Evolutionary conservation across 2,888 invertebrate genomes (phyloP).

Genomic region (Phragmatobia fuliginosa): DNA sequence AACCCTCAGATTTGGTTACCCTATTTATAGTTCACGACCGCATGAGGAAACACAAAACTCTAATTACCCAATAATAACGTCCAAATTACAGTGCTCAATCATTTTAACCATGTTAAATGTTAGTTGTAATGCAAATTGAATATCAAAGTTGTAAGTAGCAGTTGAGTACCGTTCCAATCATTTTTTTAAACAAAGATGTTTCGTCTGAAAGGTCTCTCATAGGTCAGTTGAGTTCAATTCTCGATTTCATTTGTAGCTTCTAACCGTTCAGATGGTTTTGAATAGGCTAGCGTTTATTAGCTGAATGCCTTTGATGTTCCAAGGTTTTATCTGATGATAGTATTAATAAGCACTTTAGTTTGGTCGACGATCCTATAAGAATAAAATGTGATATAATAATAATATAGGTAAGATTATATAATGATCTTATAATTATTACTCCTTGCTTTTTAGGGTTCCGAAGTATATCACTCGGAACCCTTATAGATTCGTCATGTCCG

Average conservation of each 20-base stretch:
- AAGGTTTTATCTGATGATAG: background rate
- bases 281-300: background rate
- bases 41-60: constrained; percentile 47
- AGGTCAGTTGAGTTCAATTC: constrained; percentile 1
- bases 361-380: rapidly evolving
- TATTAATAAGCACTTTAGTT: background rate
- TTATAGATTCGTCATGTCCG: too few relatives aligned
- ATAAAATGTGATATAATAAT: background rate
- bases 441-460: too few relatives aligned
- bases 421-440: too few relatives aligned
- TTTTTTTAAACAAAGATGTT: constrained; percentile 14
- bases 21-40: constrained; percentile 26
- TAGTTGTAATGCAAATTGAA: constrained; percentile 53
- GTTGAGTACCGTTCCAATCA: constrained; percentile 28
- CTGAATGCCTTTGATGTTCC: background rate
- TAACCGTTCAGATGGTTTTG: background rate
- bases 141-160: constrained; percentile 48
- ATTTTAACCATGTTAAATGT: constrained; percentile 51
- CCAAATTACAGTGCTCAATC: constrained; percentile 53
- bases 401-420: too few relatives aligned
- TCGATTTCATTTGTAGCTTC: background rate
- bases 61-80: constrained; percentile 51
- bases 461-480: too few relatives aligned
- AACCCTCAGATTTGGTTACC: background rate
- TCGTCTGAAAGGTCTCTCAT: background rate